Evolutionary conservation across 2,113 vertebrate species (phyloP), one percentile per base, ranked within the genome.

Genomic region (Macquaria ambigua): DNA sequence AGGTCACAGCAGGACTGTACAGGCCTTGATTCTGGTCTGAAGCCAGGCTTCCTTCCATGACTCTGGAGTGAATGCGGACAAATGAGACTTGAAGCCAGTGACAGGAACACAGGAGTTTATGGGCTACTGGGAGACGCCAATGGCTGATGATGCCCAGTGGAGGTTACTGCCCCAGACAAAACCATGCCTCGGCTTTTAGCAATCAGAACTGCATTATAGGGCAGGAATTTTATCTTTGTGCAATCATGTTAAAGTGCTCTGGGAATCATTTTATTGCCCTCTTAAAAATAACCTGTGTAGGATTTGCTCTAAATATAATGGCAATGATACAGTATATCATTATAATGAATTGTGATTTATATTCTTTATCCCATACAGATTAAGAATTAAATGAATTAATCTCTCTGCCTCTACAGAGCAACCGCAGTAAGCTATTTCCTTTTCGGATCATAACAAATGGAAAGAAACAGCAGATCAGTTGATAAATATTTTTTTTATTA

Each of bases 51-150:
- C 64, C 34, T 59, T 82, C 37, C 23, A 43, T 74, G 43, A 78
- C 31, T 70, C 61, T 55, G n/a, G 53, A 62, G 75, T 77, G 52
- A 86, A 83, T 62, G 67, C 5, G 6, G 73, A 56, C 74, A 79
- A 90, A 81, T 86, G 63, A 81, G 73, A 61, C 56, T 59, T 78
- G 70, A 83, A 84, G 76, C 71, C 41, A 53, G 64, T 78, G 84
- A 82, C 77, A 79, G 74, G 21, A 79, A 59, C 39, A 66, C 31
- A 48, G 68, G 31, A 16, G 39, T 85, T 79, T 63, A 61, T 50
- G 15, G 50, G 77, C 53, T 11, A 41, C 53, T 46, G 74, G 68
- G 66, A 75, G 23, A 87, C 75, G 41, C 58, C 25, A 1, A 28
- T 43, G 66, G 75, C 70, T 77, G 76, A 72, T 87, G 59, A 74